A percentile compares a stretch with the other conserved stretches of the same genome.
Evolutionary conservation across 2,888 invertebrate genomes (phyloP).

Genomic region (Antheraea yamamai): DNA sequence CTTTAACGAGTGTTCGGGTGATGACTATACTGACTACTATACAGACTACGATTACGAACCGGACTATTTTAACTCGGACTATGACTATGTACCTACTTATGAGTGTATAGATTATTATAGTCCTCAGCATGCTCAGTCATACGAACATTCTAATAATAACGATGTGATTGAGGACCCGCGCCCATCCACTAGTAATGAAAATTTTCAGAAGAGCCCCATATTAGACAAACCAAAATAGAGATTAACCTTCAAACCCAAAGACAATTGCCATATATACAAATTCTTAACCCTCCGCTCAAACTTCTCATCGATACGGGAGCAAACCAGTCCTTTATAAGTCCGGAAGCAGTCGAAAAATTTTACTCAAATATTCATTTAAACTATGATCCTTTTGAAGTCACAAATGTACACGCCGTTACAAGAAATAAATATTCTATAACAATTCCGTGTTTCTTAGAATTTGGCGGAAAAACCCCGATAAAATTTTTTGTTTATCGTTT

Average conservation of each 20-base stretch:
- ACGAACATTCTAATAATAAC: neutral
- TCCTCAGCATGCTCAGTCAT: too few relatives aligned
- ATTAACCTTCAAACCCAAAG: too few relatives aligned
- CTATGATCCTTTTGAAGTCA: too few relatives aligned
- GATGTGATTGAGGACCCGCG: neutral
- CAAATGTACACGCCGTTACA: too few relatives aligned
- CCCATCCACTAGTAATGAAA: slow-evolving; percentile 7
- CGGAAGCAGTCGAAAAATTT: slow-evolving; percentile 28
- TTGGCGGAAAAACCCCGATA: neutral
- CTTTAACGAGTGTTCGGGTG: too few relatives aligned
- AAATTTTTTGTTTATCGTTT: slow-evolving; percentile 36
- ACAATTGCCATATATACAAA: too few relatives aligned
- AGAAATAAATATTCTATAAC: too few relatives aligned
- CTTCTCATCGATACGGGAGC: slow-evolving; percentile 36
- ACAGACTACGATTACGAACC: neutral
- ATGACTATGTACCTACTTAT: too few relatives aligned
- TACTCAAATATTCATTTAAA: slow-evolving; percentile 24
- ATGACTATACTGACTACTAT: too few relatives aligned
- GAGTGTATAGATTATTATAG: too few relatives aligned
- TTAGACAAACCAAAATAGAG: too few relatives aligned
- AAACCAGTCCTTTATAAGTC: slow-evolving; percentile 37
- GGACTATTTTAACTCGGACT: neutral
- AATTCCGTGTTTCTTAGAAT: too few relatives aligned
- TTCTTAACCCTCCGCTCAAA: slow-evolving; percentile 31
- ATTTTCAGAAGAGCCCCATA: slow-evolving; percentile 29